Evolutionary conservation across 2,797 vertebrate genomes (phyloP).

Genomic region (Hylomyscus alleni): DNA sequence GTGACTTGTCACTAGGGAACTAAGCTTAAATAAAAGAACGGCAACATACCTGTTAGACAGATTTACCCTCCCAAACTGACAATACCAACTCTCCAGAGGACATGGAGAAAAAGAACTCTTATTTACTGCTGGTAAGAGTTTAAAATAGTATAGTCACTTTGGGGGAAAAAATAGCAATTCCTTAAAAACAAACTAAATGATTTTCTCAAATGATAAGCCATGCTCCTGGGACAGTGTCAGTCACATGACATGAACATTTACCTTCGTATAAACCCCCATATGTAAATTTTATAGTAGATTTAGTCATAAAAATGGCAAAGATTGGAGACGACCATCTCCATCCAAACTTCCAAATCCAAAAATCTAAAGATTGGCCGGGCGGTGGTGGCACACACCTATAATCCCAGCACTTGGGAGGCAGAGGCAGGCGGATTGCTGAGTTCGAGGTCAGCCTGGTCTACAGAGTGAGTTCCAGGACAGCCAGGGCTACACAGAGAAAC

Average conservation of each 20-base stretch:
- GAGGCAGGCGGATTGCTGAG: too few species aligned
- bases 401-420: too few species aligned
- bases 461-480: too few species aligned
- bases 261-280: neutral
- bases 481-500: too few species aligned
- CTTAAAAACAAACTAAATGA: neutral
- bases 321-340: neutral
- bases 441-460: too few species aligned
- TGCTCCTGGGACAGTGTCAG: neutral
- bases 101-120: neutral
- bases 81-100: neutral
- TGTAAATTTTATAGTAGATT: neutral
- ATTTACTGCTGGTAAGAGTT: neutral
- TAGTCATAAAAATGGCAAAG: constrained; percentile 25
- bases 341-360: too few species aligned
- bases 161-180: neutral
- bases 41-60: neutral
- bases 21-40: constrained; percentile 28
- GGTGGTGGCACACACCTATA: too few species aligned
- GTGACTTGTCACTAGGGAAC: neutral
- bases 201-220: constrained; percentile 2
- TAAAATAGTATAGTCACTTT: neutral
- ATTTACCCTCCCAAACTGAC: neutral
- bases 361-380: too few species aligned
- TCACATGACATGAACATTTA: constrained; percentile 27